These are phyloP conservation scores for Amphipyra tragopoginis DNA, from an alignment of 2,888 invertebrate genomes.

Conservation along the genomic window DNA sequence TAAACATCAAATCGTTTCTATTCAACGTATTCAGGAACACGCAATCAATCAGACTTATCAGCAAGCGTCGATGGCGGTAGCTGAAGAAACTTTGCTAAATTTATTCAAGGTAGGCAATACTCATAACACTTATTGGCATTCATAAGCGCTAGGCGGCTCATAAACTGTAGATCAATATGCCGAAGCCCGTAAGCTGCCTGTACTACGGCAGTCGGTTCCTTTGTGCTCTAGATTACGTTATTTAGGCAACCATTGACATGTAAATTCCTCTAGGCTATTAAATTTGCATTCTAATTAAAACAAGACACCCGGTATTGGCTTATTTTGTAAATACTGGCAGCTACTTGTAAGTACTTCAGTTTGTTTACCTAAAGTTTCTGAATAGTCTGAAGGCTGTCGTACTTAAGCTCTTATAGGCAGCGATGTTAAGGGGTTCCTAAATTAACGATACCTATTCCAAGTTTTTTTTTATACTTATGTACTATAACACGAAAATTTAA, in stretches of 20 bases:
- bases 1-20: constrained; percentile 48
- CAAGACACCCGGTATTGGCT: constrained; percentile 76
- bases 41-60: constrained; percentile 58
- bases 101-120: constrained; percentile 38
- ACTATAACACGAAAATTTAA: too few species aligned
- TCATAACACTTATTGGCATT: constrained; percentile 70
- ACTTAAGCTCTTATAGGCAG: constrained; percentile 23
- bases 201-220: constrained; percentile 69
- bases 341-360: constrained; percentile 64
- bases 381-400: constrained; percentile 23
- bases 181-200: constrained; percentile 69
- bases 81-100: constrained; percentile 30
- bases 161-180: constrained; percentile 78
- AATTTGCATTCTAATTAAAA: constrained; percentile 89
- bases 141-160: constrained; percentile 70
- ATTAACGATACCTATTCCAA: not conserved
- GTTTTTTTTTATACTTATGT: not conserved
- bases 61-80: constrained; percentile 28
- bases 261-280: constrained; percentile 87
- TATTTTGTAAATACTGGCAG: constrained; percentile 64
- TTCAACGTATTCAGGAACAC: constrained; percentile 54
- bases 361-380: constrained; percentile 61
- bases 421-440: constrained; percentile 6
- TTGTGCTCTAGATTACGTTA: constrained; percentile 84
- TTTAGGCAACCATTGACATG: constrained; percentile 88